Evolutionary conservation across 2,113 vertebrate genomes (phyloP).

Genomic region (Asarcornis scutulata): DNA sequence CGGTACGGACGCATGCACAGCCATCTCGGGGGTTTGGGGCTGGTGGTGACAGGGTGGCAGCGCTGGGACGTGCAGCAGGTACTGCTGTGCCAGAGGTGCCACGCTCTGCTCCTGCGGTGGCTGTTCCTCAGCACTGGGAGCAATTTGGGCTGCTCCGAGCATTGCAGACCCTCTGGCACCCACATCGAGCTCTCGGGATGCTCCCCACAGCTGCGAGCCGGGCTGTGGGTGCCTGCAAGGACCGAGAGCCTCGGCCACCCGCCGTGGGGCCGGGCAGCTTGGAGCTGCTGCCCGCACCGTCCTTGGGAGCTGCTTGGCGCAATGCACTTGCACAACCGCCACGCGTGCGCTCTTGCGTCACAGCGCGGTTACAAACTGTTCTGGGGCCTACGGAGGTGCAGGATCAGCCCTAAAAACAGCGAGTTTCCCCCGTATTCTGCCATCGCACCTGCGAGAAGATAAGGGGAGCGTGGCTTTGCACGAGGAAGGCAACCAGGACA

Average conservation of each 20-base stretch:
- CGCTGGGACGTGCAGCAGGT: neutral
- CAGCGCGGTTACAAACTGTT: neutral
- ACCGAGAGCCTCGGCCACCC: rapidly evolving
- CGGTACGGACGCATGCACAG: rapidly evolving
- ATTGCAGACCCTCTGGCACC: neutral
- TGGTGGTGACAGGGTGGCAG: rapidly evolving
- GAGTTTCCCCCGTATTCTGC: neutral
- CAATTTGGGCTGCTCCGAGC: rapidly evolving
- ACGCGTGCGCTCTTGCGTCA: neutral
- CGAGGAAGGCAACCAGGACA: neutral
- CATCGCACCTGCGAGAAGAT: neutral
- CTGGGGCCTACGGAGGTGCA: neutral
- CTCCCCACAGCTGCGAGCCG: rapidly evolving
- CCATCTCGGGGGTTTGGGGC: neutral
- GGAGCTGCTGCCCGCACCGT: rapidly evolving
- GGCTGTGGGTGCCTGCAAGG: rapidly evolving
- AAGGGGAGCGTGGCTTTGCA: neutral
- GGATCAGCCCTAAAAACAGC: constrained; percentile 13
- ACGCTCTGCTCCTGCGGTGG: rapidly evolving
- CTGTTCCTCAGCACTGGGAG: rapidly evolving
- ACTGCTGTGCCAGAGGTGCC: rapidly evolving
- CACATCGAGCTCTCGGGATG: rapidly evolving
- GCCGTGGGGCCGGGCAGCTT: neutral
- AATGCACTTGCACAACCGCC: neutral
- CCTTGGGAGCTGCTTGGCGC: neutral